These are phyloP conservation scores for Lepidocyrtinus sp. DNA, from an alignment of 2,888 invertebrate genomes.

Conservation along the genomic window DNA sequence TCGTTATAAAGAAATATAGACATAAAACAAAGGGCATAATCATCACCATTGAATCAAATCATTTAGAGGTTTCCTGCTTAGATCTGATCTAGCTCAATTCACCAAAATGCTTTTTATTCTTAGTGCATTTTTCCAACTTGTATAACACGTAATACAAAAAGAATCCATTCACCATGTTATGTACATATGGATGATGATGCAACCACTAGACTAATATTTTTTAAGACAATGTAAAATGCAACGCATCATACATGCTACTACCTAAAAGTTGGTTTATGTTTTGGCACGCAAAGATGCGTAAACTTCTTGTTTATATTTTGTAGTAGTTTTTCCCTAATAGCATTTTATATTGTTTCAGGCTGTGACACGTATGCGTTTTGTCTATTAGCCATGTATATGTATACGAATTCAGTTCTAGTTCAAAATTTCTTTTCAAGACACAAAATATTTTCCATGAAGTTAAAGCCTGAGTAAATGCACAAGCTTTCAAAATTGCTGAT, in stretches of 20 bases:
- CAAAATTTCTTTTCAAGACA: no score
- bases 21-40: conserved; percentile 8
- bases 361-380: no score
- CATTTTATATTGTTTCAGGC: no score
- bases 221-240: neutral
- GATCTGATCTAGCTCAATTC: conserved; percentile 2
- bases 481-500: neutral
- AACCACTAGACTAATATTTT: neutral
- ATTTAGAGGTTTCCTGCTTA: conserved; percentile 10
- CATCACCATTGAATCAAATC: neutral
- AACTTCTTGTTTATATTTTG: no score
- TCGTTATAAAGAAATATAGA: neutral
- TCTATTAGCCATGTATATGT: no score
- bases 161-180: no score
- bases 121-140: no score
- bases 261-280: neutral
- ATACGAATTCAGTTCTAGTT: no score
- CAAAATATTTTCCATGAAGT: neutral
- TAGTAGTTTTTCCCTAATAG: no score
- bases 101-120: neutral
- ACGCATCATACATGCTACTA: neutral
- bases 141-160: no score
- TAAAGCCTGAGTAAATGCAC: neutral
- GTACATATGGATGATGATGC: no score
- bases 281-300: neutral